A percentile compares a stretch with the other conserved stretches of the same genome.
Evolutionary conservation across 2,113 vertebrate genomes (phyloP).

Genomic region (Herpailurus yagouaroundi): DNA sequence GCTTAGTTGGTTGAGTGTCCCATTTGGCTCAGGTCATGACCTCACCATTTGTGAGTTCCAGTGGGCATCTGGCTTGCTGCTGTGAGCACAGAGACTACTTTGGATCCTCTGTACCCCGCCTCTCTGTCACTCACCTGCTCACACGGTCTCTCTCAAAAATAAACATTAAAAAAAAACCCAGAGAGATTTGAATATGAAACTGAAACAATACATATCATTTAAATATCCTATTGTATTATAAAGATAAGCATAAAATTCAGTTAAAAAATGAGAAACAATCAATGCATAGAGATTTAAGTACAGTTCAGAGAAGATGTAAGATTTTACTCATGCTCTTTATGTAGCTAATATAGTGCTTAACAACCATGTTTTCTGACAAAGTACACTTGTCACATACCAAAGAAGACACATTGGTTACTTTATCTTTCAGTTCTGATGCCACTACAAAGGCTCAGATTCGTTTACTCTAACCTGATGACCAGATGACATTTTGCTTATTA

Average conservation of each 20-base stretch:
- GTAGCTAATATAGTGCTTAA: not conserved
- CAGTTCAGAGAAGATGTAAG: not conserved
- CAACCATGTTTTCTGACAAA: not conserved
- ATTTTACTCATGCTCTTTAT: not conserved
- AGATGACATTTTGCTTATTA: conserved; percentile 26
- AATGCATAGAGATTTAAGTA: not conserved
- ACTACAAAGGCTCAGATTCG: not conserved
- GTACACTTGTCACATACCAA: not conserved
- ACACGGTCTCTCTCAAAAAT: too few species aligned
- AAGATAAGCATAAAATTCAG: not conserved
- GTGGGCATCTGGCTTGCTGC: too few species aligned
- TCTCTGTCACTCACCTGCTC: too few species aligned
- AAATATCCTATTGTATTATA: not conserved
- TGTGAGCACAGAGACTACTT: too few species aligned
- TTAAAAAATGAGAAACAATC: not conserved
- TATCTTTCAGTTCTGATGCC: conserved; percentile 8
- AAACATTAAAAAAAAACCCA: not conserved
- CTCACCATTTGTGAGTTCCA: too few species aligned
- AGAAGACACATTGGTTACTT: not conserved
- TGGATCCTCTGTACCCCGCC: too few species aligned
- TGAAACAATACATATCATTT: not conserved
- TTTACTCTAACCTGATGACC: not conserved
- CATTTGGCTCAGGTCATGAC: too few species aligned
- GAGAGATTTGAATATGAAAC: not conserved
- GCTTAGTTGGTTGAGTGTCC: too few species aligned